A percentile compares a stretch with the other conserved stretches of the same genome.
phyloP scores from a whole-genome alignment of 2,797 vertebrate genomes.

The Dryobates pubescens region DNA sequence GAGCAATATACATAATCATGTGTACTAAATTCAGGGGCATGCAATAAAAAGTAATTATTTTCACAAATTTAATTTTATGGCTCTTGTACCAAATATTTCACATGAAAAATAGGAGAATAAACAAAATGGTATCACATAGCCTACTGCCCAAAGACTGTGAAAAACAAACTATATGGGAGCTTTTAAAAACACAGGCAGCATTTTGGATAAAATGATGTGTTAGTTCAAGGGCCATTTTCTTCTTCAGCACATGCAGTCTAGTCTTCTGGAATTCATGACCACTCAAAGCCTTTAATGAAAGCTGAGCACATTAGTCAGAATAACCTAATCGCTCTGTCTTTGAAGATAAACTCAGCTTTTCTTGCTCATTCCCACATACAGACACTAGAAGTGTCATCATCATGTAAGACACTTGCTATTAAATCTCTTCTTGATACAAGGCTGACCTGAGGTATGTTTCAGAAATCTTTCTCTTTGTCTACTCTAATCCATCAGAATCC shows the following conservation, averaged over 20 bases:
- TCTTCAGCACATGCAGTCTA: neutral
- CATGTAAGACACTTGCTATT: constrained; percentile 51
- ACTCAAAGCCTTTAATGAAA: constrained; percentile 54
- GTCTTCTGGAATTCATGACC: constrained; percentile 50
- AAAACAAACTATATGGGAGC: neutral
- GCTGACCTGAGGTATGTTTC: constrained; percentile 36
- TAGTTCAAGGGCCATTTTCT: constrained; percentile 42
- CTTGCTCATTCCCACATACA: neutral
- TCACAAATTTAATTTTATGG: constrained; percentile 13
- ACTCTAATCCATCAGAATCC: constrained; percentile 63
- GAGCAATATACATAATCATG: neutral
- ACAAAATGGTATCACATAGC: neutral
- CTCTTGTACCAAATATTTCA: neutral
- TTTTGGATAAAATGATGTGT: constrained; percentile 28
- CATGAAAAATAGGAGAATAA: constrained; percentile 3
- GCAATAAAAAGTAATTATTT: constrained; percentile 20
- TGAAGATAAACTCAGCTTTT: constrained; percentile 48
- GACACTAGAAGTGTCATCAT: constrained; percentile 29
- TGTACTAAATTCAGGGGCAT: neutral
- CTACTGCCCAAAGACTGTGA: neutral
- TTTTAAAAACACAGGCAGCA: constrained; percentile 6
- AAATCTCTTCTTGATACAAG: constrained; percentile 47
- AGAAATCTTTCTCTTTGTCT: constrained; percentile 58
- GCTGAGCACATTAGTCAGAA: constrained; percentile 58
- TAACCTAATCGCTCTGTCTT: constrained; percentile 15